These are phyloP conservation scores for Cygnus olor DNA, from an alignment of 2,797 vertebrate genomes.

Conservation along the genomic window DNA sequence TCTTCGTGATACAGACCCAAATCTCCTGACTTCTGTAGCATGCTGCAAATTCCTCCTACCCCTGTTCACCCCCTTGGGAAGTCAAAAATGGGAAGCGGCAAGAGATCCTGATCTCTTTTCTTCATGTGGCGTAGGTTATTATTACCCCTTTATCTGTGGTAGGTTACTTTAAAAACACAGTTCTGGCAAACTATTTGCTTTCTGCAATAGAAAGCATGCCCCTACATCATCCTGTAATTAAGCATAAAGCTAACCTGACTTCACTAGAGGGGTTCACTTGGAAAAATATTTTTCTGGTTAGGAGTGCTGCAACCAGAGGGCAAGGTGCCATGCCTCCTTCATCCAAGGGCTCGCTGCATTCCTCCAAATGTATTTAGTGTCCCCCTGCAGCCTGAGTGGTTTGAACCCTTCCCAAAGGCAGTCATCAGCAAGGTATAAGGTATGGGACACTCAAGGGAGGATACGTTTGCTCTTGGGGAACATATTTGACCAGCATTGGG, in stretches of 20 bases:
- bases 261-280: not conserved
- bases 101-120: not conserved
- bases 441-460: not conserved
- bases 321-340: not conserved
- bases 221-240: not conserved
- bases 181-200: not conserved
- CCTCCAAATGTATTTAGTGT: not conserved
- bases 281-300: constrained; percentile 6
- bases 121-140: not conserved
- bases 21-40: not conserved
- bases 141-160: not conserved
- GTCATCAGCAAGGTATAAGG: not conserved
- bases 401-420: not conserved
- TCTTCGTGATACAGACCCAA: not conserved
- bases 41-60: not conserved
- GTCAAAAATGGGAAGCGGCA: not conserved
- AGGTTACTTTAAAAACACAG: not conserved
- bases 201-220: not conserved
- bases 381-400: not conserved
- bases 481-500: not conserved
- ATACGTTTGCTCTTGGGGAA: accelerated
- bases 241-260: not conserved
- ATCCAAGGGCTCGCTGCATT: not conserved
- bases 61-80: not conserved
- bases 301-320: not conserved